phyloP scores from a whole-genome alignment of 2,888 invertebrate genomes.

The Boloria selene region DNA sequence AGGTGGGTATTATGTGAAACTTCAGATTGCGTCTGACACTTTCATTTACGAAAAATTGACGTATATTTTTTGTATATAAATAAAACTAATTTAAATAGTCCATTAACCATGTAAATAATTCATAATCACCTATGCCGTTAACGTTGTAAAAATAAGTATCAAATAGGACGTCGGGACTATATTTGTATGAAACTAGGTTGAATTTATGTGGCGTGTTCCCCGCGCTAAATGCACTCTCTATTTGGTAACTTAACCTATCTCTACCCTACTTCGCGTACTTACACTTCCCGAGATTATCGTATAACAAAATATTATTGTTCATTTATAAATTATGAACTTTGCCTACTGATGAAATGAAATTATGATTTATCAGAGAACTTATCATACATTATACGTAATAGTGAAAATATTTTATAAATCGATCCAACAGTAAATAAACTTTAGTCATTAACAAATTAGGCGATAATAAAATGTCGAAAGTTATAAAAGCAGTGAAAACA shows the following conservation, averaged over 20 bases:
- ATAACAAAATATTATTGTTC: constrained; percentile 25
- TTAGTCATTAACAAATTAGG: constrained; percentile 44
- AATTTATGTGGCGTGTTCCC: constrained; percentile 36
- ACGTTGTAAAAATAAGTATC: background rate
- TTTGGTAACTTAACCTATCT: constrained; percentile 68
- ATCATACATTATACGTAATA: constrained; percentile 22
- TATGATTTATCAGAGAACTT: constrained; percentile 15
- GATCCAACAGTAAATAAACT: constrained; percentile 46
- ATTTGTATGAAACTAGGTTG: background rate
- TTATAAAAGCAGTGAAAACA: constrained; percentile 50
- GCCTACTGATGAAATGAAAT: constrained; percentile 20
- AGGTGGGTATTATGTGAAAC: background rate
- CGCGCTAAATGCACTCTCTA: constrained; percentile 70
- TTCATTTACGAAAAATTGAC: constrained; percentile 1
- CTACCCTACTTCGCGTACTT: constrained; percentile 12
- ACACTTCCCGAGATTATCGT: constrained; percentile 18
- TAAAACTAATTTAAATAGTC: background rate
- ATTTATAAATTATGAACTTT: constrained; percentile 25
- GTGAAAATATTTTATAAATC: constrained; percentile 32
- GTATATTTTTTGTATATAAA: constrained; percentile 12
- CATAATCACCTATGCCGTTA: background rate
- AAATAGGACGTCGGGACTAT: background rate
- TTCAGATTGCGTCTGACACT: background rate
- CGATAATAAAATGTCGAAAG: constrained; percentile 53
- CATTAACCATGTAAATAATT: background rate